A percentile compares a stretch with the other conserved stretches of the same genome.
Evolutionary conservation across 92 coral and sea anemone species (phyloP).

Genomic region (Epizoanthus illoricatus): DNA sequence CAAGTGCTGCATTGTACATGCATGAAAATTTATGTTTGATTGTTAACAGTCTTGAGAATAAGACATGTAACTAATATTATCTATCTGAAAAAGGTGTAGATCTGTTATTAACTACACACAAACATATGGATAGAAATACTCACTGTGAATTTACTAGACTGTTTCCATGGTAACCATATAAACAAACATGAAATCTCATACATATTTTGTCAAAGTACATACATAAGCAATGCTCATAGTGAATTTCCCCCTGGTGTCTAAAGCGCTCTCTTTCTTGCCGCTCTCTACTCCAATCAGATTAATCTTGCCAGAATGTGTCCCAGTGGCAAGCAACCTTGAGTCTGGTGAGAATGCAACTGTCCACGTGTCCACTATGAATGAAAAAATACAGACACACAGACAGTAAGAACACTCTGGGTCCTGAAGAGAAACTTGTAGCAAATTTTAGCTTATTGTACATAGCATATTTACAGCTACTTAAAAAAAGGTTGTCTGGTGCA

Average conservation of each 20-base stretch:
- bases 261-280: conserved; percentile 90
- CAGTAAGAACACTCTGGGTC: not conserved
- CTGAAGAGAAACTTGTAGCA: not conserved
- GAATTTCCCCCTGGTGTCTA: conserved; percentile 98
- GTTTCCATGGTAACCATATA: no score
- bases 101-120: no score
- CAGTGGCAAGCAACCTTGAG: conserved; percentile 84
- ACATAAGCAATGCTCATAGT: conserved; percentile 99
- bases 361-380: conserved; percentile 91
- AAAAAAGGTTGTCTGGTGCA: no score
- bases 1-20: no score
- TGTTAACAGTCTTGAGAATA: no score
- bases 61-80: no score
- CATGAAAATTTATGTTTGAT: no score
- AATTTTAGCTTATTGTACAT: not conserved
- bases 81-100: no score
- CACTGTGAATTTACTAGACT: no score
- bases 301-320: conserved; percentile 96
- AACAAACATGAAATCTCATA: no score
- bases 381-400: not conserved
- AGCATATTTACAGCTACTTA: no score
- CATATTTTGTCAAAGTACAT: conserved; percentile 22
- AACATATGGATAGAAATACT: no score
- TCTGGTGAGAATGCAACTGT: conserved; percentile 98
- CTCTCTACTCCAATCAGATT: conserved; percentile 91